Evolutionary conservation across 2,113 vertebrate genomes (phyloP), one percentile per base, ranked within the genome.

Genomic region (Mus spicilegus): DNA sequence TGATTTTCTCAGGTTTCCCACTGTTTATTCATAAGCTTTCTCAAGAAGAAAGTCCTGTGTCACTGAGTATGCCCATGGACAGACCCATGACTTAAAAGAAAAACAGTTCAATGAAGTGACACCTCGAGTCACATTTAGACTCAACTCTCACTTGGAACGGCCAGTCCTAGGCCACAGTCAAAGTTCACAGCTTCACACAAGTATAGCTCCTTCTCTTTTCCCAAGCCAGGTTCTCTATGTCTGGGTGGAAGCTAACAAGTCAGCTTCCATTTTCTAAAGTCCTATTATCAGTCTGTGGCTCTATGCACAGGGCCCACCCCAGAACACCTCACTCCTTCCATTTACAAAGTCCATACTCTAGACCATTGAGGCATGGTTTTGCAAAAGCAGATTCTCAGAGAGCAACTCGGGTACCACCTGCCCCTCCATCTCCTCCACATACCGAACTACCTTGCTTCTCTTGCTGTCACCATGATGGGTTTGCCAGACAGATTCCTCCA

Each of bases 331-430:
- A 19, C 12, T 19, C 36, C 17, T 46, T 54, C 49, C 13, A 8
- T 36, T 51, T 49, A 11, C 0, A 12, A 70, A 12, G 6, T 30
- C n/a, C 8, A 39, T n/a, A 12, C 10, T 63, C 0, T 6, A 94
- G 72, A 78, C 2, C 1, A 39, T 1, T 20, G 1, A 14, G 2
- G 19, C 0, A 7, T 19, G 5, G 9, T 56, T 82, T 30, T 67
- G 24, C 24, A n/a, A 67, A 28, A 76, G 42, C 33, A 24, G 14
- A 20, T 24, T 76, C 54, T 77, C 4, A 39, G 69, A 76, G 69
- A 28, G 22, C 33, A 20, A 5, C 30, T 33, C 19, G 70, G 7
- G 33, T 81, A 58, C 26, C 1, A 13, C 75, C 19, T 56, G 11
- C 20, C 54, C 65, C 14, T 1, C 0, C 49, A 1, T 16, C 65